Percentiles rank a stretch among this genome's conserved stretches.
These are phyloP conservation scores for Parambassis ranga DNA, from an alignment of 2,797 vertebrate genomes.

Conservation along the genomic window DNA sequence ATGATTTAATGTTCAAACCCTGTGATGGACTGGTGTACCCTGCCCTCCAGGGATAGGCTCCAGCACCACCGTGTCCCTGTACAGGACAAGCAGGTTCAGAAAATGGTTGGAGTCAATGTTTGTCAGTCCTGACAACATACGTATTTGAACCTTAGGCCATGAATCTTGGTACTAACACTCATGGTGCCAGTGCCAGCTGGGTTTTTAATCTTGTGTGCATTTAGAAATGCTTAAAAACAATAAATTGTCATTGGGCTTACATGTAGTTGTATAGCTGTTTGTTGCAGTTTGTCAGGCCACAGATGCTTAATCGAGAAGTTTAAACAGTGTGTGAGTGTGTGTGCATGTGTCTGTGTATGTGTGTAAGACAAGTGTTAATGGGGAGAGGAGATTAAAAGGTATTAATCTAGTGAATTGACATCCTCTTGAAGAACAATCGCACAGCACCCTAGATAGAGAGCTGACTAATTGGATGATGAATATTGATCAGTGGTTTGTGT, in stretches of 20 bases:
- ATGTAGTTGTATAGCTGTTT: not conserved
- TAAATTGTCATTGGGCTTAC: not conserved
- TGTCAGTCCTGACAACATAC: too few species aligned
- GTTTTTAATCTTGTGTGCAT: not conserved
- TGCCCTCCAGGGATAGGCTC: too few species aligned
- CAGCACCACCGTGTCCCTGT: too few species aligned
- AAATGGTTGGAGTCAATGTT: too few species aligned
- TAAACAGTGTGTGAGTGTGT: conserved; percentile 4
- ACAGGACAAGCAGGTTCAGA: too few species aligned
- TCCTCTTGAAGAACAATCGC: conserved; percentile 44
- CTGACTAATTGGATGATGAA: conserved; percentile 55
- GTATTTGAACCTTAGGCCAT: too few species aligned
- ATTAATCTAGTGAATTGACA: conserved; percentile 49
- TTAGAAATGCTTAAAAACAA: not conserved
- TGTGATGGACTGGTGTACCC: too few species aligned
- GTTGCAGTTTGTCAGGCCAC: not conserved
- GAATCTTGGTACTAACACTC: too few species aligned
- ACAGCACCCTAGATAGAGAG: conserved; percentile 23
- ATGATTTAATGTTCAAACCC: too few species aligned
- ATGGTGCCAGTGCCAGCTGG: too few species aligned
- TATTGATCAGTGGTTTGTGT: conserved; percentile 45
- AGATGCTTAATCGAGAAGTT: conserved; percentile 31
- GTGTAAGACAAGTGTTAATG: conserved; percentile 6
- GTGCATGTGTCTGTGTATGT: not conserved
- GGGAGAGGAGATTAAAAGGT: conserved; percentile 35